phyloP scores from a whole-genome alignment of 1,140 invertebrate genomes.

The Drosophila ogumai region DNA sequence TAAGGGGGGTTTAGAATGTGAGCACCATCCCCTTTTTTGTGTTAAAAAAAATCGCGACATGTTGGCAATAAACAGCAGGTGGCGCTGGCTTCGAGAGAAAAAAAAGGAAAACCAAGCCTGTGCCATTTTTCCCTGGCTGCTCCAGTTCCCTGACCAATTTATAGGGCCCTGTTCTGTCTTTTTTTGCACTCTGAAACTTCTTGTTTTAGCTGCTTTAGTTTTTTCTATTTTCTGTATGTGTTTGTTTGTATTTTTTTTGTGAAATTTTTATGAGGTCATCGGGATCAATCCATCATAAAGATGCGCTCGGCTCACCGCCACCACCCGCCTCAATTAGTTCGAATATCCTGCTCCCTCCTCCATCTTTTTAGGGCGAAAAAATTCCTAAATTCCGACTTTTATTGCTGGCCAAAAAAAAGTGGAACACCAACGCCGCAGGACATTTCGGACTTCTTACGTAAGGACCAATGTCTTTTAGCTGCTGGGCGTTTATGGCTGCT shows the following conservation, averaged over 20 bases:
- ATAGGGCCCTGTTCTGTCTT: constrained; percentile 41
- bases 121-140: constrained; percentile 28
- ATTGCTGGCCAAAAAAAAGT: constrained; percentile 64
- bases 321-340: constrained; percentile 78
- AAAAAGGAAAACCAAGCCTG: constrained; percentile 20
- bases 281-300: constrained; percentile 63
- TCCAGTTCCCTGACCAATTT: constrained; percentile 77
- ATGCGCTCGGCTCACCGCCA: constrained; percentile 54
- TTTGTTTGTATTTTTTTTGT: constrained; percentile 8
- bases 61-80: constrained; percentile 82
- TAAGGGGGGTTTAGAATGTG: constrained; percentile 32
- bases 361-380: constrained; percentile 53
- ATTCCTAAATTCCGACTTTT: constrained; percentile 59
- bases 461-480: constrained; percentile 28
- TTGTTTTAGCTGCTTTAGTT: constrained; percentile 14
- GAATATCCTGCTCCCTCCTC: constrained; percentile 60
- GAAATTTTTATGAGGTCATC: constrained; percentile 49
- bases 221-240: not conserved
- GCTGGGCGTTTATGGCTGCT: constrained; percentile 60
- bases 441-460: constrained; percentile 40
- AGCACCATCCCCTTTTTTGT: constrained; percentile 20
- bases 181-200: not conserved
- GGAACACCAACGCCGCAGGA: constrained; percentile 59
- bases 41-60: constrained; percentile 69
- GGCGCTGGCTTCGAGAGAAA: constrained; percentile 46